A percentile compares a stretch with the other conserved stretches of the same genome.
Conservation (phyloP, 2,797 vertebrate genomes). For the Monodelphis domestica region DNA sequence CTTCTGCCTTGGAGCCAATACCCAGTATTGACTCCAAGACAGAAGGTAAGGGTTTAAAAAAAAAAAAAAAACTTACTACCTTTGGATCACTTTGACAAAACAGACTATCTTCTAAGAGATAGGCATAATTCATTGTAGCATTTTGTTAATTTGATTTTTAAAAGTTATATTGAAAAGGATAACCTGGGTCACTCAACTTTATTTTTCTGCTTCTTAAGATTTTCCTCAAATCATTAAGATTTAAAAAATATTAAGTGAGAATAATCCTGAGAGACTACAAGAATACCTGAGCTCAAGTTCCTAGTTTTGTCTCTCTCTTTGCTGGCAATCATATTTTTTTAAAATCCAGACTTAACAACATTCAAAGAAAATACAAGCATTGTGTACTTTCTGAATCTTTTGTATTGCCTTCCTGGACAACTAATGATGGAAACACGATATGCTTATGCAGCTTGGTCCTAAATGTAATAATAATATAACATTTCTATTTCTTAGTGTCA, state of each 20-base stretch:
- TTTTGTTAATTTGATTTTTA: neutral
- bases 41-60: too few relatives aligned
- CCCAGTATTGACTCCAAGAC: too few relatives aligned
- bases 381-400: neutral
- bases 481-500: conserved; percentile 39
- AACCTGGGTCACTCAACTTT: neutral
- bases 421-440: neutral
- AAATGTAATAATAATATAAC: conserved; percentile 18
- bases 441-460: neutral
- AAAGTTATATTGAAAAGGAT: neutral
- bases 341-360: neutral
- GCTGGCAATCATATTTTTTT: neutral
- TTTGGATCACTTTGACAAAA: neutral
- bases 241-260: too few relatives aligned
- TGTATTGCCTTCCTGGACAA: neutral
- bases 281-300: neutral
- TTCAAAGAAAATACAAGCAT: neutral
- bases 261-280: neutral
- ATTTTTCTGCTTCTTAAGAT: neutral
- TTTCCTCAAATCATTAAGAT: neutral
- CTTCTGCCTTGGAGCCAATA: too few relatives aligned
- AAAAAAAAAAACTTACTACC: too few relatives aligned
- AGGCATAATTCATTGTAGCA: neutral
- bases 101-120: neutral
- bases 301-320: neutral